phyloP scores from a whole-genome alignment of 2,113 vertebrate genomes.

The Centrocercus urophasianus region DNA sequence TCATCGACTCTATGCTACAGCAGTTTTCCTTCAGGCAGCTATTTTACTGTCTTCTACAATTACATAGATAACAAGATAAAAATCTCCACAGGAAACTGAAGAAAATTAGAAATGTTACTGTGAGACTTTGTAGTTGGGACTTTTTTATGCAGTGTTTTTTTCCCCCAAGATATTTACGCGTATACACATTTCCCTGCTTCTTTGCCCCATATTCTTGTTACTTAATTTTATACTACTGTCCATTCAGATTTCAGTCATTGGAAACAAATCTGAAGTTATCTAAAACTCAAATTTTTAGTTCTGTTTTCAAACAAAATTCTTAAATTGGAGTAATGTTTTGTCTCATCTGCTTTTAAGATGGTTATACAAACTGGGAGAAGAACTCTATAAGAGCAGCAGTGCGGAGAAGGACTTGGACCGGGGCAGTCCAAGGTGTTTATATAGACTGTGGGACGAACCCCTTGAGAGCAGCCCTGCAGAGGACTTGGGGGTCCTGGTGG shows the following conservation, averaged over 20 bases:
- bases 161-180: neutral
- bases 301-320: neutral
- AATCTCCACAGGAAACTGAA: constrained; percentile 47
- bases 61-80: constrained; percentile 36
- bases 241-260: neutral
- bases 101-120: constrained; percentile 45
- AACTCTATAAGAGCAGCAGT: no score
- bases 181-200: neutral
- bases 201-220: neutral
- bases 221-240: neutral
- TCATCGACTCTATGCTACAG: constrained; percentile 1
- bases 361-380: neutral
- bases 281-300: neutral
- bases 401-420: no score
- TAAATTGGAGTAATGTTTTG: neutral
- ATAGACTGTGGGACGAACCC: no score
- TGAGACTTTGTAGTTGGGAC: neutral
- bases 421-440: neutral
- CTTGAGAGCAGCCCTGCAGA: no score
- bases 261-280: neutral
- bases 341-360: neutral
- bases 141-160: constrained; percentile 9
- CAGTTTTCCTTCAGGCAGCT: constrained; percentile 43
- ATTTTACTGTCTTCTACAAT: constrained; percentile 34
- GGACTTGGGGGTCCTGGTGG: no score